Evolutionary conservation across 1,140 invertebrate genomes (phyloP).

Genomic region (Cylas formicarius): DNA sequence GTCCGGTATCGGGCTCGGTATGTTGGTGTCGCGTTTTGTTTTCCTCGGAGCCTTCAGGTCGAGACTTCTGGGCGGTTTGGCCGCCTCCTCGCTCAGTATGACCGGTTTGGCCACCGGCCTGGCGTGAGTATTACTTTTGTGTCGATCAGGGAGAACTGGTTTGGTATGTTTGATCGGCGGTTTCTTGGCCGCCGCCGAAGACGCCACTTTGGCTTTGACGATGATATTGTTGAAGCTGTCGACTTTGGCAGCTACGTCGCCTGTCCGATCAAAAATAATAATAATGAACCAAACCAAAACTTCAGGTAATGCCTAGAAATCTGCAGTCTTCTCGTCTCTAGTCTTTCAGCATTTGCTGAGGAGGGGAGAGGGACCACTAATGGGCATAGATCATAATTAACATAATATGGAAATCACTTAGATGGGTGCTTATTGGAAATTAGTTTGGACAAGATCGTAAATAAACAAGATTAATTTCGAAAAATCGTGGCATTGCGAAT

Average conservation of each 20-base stretch:
- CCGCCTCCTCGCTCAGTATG: constrained; percentile 16
- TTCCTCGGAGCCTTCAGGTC: constrained; percentile 14
- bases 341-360: no score
- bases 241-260: constrained; percentile 59
- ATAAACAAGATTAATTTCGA: no score
- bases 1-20: constrained; percentile 36
- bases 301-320: no score
- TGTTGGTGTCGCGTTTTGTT: constrained; percentile 30
- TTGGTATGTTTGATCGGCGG: constrained; percentile 42
- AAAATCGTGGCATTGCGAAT: no score
- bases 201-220: constrained; percentile 42
- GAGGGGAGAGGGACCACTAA: no score
- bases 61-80: constrained; percentile 8
- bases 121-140: constrained; percentile 17
- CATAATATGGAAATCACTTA: no score
- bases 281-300: no score
- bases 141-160: constrained; percentile 24
- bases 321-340: no score
- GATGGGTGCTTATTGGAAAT: no score
- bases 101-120: constrained; percentile 15
- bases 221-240: constrained; percentile 59
- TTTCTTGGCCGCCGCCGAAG: constrained; percentile 35
- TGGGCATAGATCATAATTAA: no score
- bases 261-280: no score
- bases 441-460: no score